phyloP scores from a whole-genome alignment of 2,888 invertebrate genomes.

The Celastrina argiolus region DNA sequence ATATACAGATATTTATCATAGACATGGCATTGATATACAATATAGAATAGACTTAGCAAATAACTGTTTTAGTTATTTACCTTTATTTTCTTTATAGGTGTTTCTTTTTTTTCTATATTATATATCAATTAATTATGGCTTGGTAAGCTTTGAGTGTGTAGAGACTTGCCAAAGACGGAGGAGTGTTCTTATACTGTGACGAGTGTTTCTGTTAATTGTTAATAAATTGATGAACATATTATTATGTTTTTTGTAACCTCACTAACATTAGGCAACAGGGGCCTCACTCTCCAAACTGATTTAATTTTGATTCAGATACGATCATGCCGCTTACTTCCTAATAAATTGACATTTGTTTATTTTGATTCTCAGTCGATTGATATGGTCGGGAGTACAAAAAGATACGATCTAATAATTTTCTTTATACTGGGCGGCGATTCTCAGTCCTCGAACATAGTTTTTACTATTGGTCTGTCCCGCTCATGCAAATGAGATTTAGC shows the following conservation, averaged over 20 bases:
- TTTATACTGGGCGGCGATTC: too few relatives aligned
- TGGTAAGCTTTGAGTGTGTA: constrained; percentile 30
- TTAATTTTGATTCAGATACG: too few relatives aligned
- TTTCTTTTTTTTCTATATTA: constrained; percentile 1
- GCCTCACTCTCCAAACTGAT: too few relatives aligned
- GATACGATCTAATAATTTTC: too few relatives aligned
- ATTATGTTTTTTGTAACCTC: constrained; percentile 27
- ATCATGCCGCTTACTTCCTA: too few relatives aligned
- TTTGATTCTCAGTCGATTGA: too few relatives aligned
- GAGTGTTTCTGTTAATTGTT: constrained; percentile 65
- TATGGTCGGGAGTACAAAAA: too few relatives aligned
- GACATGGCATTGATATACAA: neutral
- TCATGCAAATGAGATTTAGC: too few relatives aligned
- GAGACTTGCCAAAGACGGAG: constrained; percentile 51
- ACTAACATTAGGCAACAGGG: too few relatives aligned
- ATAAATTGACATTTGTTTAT: too few relatives aligned
- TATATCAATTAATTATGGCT: constrained; percentile 22
- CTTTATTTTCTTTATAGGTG: neutral
- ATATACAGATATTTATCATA: neutral
- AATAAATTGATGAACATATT: constrained; percentile 60
- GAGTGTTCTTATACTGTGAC: constrained; percentile 40
- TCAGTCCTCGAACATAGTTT: too few relatives aligned
- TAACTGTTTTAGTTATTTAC: neutral
- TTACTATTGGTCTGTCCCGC: too few relatives aligned
- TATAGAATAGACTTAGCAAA: constrained; percentile 10